Evolutionary conservation across 2,113 vertebrate genomes (phyloP), one percentile per base, ranked within the genome.

Genomic region (Oxygymnocypris stewartii): DNA sequence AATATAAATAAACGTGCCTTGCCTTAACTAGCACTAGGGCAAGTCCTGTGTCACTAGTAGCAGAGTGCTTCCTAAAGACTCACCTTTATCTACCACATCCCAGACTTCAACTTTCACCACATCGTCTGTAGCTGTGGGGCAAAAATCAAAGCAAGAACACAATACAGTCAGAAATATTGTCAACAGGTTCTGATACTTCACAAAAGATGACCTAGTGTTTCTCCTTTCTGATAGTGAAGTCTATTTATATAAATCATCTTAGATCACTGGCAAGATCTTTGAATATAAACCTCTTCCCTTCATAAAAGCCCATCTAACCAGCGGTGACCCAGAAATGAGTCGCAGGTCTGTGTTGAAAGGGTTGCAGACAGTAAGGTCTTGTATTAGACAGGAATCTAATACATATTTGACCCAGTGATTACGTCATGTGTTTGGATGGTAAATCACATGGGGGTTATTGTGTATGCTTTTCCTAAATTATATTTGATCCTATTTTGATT

Each of bases 1-100:
- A 1, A 31, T 31, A 31, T 31, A 31, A 31, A 31, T 31, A 31
- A 31, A 31, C 28, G 28, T 31, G 28, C 28, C 28, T 31, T 31
- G 28, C 28, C 28, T 31, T n/a, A 61, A 61, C 57, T 61, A 23
- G 57, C 7, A 59, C 18, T 59, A n/a, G 57, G 18, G 20, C 2
- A 20, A 51, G 61, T 2, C 10, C 23, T 13, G 2, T 4, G 23
- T 35, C 37, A 25, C 40, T 65, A 8, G 4, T 4, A 16, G 4
- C 25, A 67, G 11, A 10, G 59, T 14, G 59, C 37, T 80, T 69
- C 18, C 20, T 42, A 28, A 81, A 44, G 0, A 82, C 92, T 94
- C 91, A 97, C 96, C 96, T 96, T 97, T 97, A 90, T 97, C 96
- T 1, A 97, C 96, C 0, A 97, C 96, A 13, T 97, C 96, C 96